Conservation (phyloP, 2,113 vertebrate species). For the Chauna torquata region DNA sequence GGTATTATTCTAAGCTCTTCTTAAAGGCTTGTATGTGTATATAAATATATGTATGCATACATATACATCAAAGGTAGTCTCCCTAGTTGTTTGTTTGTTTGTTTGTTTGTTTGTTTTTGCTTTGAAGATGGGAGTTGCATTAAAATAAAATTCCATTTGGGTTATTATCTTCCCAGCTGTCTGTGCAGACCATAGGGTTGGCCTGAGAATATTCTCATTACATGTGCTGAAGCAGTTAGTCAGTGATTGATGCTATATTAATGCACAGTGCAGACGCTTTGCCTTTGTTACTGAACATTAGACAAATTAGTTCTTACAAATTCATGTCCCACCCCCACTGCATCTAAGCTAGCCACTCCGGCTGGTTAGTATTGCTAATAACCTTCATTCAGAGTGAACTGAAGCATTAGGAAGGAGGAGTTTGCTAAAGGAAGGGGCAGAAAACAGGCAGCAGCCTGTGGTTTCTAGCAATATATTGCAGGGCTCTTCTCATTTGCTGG, state of each 20-base stretch:
- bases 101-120: constrained; percentile 69
- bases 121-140: constrained; percentile 59
- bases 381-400: constrained; percentile 32
- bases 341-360: constrained; percentile 15
- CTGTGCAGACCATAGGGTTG: constrained; percentile 61
- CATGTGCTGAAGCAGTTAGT: constrained; percentile 74
- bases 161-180: constrained; percentile 70
- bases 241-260: constrained; percentile 86
- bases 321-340: constrained; percentile 52
- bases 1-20: background rate
- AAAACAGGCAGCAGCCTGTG: background rate
- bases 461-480: background rate
- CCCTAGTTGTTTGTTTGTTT: constrained; percentile 63
- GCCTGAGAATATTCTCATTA: constrained; percentile 78
- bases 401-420: constrained; percentile 8
- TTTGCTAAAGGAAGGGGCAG: constrained; percentile 32
- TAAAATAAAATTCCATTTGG: constrained; percentile 71
- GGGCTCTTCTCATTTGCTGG: background rate
- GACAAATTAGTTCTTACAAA: constrained; percentile 86
- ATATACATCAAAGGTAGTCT: constrained; percentile 39
- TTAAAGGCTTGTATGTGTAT: background rate
- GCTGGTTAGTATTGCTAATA: constrained; percentile 73
- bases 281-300: constrained; percentile 86
- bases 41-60: background rate
- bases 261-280: constrained; percentile 68